These are phyloP conservation scores for Melanostigma gelatinosum DNA, from an alignment of 2,113 vertebrate genomes.

Conservation along the genomic window DNA sequence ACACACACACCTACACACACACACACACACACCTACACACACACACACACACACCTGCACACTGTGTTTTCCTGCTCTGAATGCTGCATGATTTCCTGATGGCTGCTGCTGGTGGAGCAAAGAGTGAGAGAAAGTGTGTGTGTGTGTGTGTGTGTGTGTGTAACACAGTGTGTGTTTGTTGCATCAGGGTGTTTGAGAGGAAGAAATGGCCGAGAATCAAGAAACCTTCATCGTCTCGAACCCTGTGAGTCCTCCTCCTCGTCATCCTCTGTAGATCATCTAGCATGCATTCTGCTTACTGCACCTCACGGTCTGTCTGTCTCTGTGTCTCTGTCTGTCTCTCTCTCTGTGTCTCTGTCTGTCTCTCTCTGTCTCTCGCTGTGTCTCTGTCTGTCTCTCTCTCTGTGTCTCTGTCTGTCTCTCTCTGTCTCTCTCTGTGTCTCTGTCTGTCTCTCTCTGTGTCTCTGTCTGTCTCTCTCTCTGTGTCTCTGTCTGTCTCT, in stretches of 20 bases:
- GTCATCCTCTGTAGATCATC: slow-evolving; percentile 16
- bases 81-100: slow-evolving; percentile 46
- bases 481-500: too few relatives aligned
- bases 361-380: too few relatives aligned
- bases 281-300: slow-evolving; percentile 5
- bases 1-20: slow-evolving; percentile 33
- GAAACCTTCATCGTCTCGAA: slow-evolving; percentile 93
- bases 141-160: slow-evolving; percentile 61
- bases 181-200: slow-evolving; percentile 94
- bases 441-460: too few relatives aligned
- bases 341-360: too few relatives aligned
- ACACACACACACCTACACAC: slow-evolving; percentile 18
- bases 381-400: too few relatives aligned
- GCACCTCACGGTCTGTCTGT: slow-evolving; percentile 5
- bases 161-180: slow-evolving; percentile 84
- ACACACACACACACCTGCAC: slow-evolving; percentile 38
- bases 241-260: slow-evolving; percentile 89
- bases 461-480: too few relatives aligned
- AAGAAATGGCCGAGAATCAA: slow-evolving; percentile 96
- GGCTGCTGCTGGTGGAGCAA: slow-evolving; percentile 41
- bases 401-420: too few relatives aligned
- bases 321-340: background rate
- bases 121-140: background rate
- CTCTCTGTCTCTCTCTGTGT: too few relatives aligned
- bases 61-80: slow-evolving; percentile 41